Conservation (phyloP, 1,140 invertebrate genomes). For the Drosophila sulfurigaster region DNA sequence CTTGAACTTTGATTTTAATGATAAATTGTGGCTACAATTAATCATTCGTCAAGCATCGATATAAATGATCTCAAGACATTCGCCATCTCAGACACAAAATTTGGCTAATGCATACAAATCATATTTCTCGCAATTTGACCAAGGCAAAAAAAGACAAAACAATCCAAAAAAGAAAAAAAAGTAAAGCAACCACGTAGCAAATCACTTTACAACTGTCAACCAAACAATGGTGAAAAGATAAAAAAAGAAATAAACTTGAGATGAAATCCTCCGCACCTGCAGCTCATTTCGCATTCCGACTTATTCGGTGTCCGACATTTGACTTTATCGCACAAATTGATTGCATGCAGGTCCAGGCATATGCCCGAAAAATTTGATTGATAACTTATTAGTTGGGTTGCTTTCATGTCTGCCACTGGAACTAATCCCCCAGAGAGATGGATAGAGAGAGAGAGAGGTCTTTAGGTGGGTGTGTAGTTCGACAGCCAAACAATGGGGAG, state of each 20-base stretch:
- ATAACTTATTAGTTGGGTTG: conserved; percentile 78
- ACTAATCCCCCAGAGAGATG: conserved; percentile 29
- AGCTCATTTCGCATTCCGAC: not conserved
- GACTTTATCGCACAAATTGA: conserved; percentile 81
- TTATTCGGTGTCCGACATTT: conserved; percentile 53
- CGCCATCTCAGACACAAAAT: conserved; percentile 41
- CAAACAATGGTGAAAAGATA: conserved; percentile 64
- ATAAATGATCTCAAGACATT: conserved; percentile 58
- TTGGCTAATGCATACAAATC: conserved; percentile 74
- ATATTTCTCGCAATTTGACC: conserved; percentile 63
- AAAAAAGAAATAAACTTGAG: not conserved
- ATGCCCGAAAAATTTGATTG: conserved; percentile 79
- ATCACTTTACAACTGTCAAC: conserved; percentile 80
- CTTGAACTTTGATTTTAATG: not conserved
- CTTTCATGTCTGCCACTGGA: conserved; percentile 44
- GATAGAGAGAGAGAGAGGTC: no score
- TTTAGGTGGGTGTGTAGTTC: conserved; percentile 11
- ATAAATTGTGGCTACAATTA: conserved; percentile 15
- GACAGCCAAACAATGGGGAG: not conserved
- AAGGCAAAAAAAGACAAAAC: no score
- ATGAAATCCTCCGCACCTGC: not conserved
- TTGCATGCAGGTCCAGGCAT: conserved; percentile 67
- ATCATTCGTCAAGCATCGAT: conserved; percentile 52
- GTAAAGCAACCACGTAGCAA: conserved; percentile 63
- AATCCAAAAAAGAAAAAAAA: not conserved